A percentile compares a stretch with the other conserved stretches of the same genome.
phyloP scores from a whole-genome alignment of 2,888 invertebrate genomes.

The Lysandra bellargus region DNA sequence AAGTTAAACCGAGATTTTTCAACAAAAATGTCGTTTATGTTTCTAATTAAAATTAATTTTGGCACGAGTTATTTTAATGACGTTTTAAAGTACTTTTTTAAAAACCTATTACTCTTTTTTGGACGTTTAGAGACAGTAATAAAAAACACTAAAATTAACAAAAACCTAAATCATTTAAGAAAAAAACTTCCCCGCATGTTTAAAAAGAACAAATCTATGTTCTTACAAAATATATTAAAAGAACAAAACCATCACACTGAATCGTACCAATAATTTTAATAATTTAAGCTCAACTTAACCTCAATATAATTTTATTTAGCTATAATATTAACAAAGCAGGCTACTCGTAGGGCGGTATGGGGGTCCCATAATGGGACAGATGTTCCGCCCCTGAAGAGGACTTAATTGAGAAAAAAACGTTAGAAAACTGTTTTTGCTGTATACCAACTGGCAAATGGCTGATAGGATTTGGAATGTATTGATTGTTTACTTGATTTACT shows the following conservation, averaged over 20 bases:
- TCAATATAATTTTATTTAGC: background rate
- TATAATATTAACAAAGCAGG: background rate
- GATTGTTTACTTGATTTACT: background rate
- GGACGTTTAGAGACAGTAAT: too few relatives aligned
- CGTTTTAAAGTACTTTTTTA: background rate
- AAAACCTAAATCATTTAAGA: too few relatives aligned
- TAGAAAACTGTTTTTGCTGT: slow-evolving; percentile 24
- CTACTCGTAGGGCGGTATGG: background rate
- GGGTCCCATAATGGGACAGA: slow-evolving; percentile 39
- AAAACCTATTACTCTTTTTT: background rate
- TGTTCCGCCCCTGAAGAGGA: slow-evolving; percentile 40
- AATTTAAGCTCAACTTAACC: slow-evolving; percentile 1
- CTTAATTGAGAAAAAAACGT: slow-evolving; percentile 40
- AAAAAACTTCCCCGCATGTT: too few relatives aligned
- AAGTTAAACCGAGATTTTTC: background rate
- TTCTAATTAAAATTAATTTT: slow-evolving; percentile 10
- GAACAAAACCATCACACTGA: background rate
- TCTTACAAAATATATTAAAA: too few relatives aligned
- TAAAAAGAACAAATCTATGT: too few relatives aligned
- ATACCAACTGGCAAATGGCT: slow-evolving; percentile 24
- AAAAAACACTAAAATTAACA: too few relatives aligned
- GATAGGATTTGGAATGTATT: background rate
- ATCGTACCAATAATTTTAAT: background rate
- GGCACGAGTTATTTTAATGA: background rate
- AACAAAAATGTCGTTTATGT: slow-evolving; percentile 12